Conservation (phyloP, 2,797 vertebrate species). For the Sebastes trivittatus region DNA sequence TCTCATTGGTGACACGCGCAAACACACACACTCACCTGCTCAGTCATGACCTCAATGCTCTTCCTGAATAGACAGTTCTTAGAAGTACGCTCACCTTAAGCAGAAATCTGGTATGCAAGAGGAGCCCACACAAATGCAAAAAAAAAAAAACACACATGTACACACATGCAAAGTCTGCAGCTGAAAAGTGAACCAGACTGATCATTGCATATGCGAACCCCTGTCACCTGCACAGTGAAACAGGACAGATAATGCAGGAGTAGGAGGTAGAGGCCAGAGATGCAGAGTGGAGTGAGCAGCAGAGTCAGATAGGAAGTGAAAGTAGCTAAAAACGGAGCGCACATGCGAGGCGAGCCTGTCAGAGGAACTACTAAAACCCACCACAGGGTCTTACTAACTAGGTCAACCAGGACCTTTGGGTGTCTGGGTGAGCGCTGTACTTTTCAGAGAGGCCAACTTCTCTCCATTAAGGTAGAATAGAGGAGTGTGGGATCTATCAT, state of each 20-base stretch:
- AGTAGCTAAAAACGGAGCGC: slow-evolving; percentile 68
- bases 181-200: slow-evolving; percentile 15
- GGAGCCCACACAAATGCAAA: slow-evolving; percentile 42
- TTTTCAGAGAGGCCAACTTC: slow-evolving; percentile 61
- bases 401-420: slow-evolving; percentile 76
- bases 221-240: slow-evolving; percentile 49
- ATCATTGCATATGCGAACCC: slow-evolving; percentile 29
- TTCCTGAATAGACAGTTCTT: slow-evolving; percentile 66
- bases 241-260: slow-evolving; percentile 35
- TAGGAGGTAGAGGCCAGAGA: slow-evolving; percentile 58
- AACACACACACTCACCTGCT: slow-evolving; percentile 44
- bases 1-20: slow-evolving; percentile 51
- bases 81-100: slow-evolving; percentile 49
- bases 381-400: slow-evolving; percentile 73
- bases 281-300: slow-evolving; percentile 18
- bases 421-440: slow-evolving; percentile 62
- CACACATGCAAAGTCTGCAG: slow-evolving; percentile 9
- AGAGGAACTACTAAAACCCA: slow-evolving; percentile 66
- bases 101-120: slow-evolving; percentile 29
- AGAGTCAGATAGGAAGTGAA: slow-evolving; percentile 69
- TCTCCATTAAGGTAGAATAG: slow-evolving; percentile 54
- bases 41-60: slow-evolving; percentile 52
- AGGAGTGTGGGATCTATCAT: slow-evolving; percentile 62
- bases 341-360: slow-evolving; percentile 57
- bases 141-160: neutral